Percentiles rank a stretch among this genome's conserved stretches.
These are phyloP conservation scores for Cavia aperea DNA, from an alignment of 2,113 vertebrate species.

Conservation along the genomic window DNA sequence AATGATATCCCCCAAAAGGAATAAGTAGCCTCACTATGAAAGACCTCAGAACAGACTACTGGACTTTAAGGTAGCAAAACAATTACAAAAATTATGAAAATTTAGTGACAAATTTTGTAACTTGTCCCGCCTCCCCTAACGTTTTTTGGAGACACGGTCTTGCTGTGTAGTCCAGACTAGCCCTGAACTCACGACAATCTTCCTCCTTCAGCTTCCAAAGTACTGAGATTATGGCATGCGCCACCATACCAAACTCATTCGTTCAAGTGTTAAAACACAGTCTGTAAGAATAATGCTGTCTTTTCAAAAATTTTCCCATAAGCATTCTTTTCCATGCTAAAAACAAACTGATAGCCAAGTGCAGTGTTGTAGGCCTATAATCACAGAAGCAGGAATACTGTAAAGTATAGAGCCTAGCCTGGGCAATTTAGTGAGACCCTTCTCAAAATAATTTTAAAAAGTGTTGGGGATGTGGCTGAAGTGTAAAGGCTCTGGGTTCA, in stretches of 20 bases:
- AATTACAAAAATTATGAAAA: neutral
- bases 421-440: neutral
- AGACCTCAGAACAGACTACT: neutral
- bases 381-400: neutral
- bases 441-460: neutral
- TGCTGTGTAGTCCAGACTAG: no score
- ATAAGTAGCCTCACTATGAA: neutral
- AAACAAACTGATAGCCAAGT: neutral
- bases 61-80: neutral
- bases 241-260: neutral
- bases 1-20: neutral
- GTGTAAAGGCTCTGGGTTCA: neutral
- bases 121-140: neutral
- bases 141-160: no score
- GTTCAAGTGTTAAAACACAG: neutral
- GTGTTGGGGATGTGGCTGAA: neutral
- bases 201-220: no score
- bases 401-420: neutral
- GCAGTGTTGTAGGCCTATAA: neutral
- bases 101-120: neutral
- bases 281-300: neutral
- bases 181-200: no score
- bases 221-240: neutral
- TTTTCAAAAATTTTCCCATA: neutral
- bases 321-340: neutral